These are phyloP conservation scores for Drosophila nasuta DNA, from an alignment of 1,140 invertebrate genomes.

Conservation along the genomic window DNA sequence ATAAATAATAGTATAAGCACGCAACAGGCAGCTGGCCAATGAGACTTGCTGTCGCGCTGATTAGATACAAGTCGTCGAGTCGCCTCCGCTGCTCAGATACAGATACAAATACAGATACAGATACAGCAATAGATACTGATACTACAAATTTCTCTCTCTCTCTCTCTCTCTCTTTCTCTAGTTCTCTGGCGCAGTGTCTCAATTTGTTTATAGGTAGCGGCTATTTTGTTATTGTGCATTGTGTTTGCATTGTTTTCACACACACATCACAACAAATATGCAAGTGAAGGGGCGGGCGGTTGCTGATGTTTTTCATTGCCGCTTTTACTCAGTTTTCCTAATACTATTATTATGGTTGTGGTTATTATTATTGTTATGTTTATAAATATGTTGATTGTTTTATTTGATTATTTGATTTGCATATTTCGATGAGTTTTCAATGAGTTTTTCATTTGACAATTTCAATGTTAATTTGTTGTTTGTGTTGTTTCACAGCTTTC, in stretches of 20 bases:
- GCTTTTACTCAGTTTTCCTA: slow-evolving; percentile 37
- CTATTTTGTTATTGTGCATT: slow-evolving; percentile 48
- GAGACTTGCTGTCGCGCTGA: slow-evolving; percentile 73
- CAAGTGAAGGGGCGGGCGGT: background rate
- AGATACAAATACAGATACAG: slow-evolving; percentile 19
- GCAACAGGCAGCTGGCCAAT: slow-evolving; percentile 65
- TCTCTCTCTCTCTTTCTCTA: background rate
- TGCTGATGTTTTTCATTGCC: slow-evolving; percentile 25
- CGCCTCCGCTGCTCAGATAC: slow-evolving; percentile 3
- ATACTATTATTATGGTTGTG: slow-evolving; percentile 11
- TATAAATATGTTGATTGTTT: slow-evolving; percentile 12
- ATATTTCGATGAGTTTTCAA: slow-evolving; percentile 33
- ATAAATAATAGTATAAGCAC: slow-evolving; percentile 57
- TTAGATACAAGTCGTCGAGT: slow-evolving; percentile 64
- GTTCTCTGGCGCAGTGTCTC: slow-evolving; percentile 10
- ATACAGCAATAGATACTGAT: slow-evolving; percentile 14
- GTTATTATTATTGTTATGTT: slow-evolving; percentile 18
- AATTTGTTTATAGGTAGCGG: slow-evolving; percentile 44
- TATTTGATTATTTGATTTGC: slow-evolving; percentile 38
- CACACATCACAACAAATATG: slow-evolving; percentile 1
- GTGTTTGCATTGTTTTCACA: slow-evolving; percentile 41
- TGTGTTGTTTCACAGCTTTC: slow-evolving; percentile 50
- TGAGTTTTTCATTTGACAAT: slow-evolving; percentile 21
- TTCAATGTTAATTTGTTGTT: slow-evolving; percentile 26
- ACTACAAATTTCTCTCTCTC: slow-evolving; percentile 34